Percentiles rank a stretch among this genome's conserved stretches.
These are phyloP conservation scores for Lepus timidus DNA, from an alignment of 2,113 vertebrate species.

Conservation along the genomic window DNA sequence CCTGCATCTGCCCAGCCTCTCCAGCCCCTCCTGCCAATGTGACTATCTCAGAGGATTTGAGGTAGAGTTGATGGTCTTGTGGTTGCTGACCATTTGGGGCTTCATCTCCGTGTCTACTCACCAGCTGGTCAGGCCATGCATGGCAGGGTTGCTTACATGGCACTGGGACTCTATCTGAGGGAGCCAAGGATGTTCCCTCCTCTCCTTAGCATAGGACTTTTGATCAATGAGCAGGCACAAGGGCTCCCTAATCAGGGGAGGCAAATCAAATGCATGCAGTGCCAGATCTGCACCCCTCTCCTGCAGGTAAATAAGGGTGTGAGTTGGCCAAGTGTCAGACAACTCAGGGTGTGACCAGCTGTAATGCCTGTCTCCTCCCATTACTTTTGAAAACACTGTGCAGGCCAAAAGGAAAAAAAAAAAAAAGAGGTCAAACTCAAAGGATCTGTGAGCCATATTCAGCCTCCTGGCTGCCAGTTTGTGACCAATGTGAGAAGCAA, in stretches of 20 bases:
- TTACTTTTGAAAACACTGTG: constrained; percentile 62
- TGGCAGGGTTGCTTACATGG: not conserved
- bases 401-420: not conserved
- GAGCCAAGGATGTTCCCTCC: not conserved
- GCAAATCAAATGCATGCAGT: not conserved
- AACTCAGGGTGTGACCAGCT: not conserved
- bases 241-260: not conserved
- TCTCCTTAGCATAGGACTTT: not conserved
- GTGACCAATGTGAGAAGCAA: constrained; percentile 28
- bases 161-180: not conserved
- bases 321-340: constrained; percentile 14
- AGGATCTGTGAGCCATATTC: constrained; percentile 53
- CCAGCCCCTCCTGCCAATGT: not conserved
- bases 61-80: not conserved
- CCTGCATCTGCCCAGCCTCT: not conserved
- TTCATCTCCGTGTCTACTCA: not conserved
- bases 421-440: not conserved
- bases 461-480: constrained; percentile 26
- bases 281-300: not conserved
- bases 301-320: constrained; percentile 1
- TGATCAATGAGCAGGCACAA: not conserved
- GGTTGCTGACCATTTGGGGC: not conserved
- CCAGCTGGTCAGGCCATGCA: not conserved
- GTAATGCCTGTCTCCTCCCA: not conserved
- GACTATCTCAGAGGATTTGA: not conserved